Conservation (phyloP, 2,888 invertebrate species). For the Tubiluchus corallicola region DNA sequence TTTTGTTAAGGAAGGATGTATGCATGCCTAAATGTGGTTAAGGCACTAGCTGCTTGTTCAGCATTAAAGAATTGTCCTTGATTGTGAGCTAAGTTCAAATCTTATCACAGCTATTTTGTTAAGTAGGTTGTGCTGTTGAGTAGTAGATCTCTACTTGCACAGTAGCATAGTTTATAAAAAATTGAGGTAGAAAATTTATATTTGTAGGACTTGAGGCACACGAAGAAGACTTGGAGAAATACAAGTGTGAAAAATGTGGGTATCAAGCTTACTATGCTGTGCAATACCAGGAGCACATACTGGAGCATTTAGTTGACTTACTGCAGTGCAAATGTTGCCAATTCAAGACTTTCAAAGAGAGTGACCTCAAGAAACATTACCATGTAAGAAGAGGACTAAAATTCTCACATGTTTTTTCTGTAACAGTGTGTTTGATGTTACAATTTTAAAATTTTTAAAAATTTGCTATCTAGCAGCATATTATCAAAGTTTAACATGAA, state of each 20-base stretch:
- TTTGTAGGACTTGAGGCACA: slow-evolving; percentile 27
- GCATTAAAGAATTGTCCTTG: no score
- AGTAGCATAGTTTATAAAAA: no score
- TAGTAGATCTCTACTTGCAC: no score
- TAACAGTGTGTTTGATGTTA: neutral
- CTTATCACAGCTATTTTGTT: no score
- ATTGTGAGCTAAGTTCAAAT: no score
- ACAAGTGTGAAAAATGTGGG: slow-evolving; percentile 26
- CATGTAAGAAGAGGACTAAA: slow-evolving; percentile 18
- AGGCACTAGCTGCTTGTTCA: no score
- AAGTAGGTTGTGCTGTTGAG: no score
- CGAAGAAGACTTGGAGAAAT: slow-evolving; percentile 23
- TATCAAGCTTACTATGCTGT: slow-evolving; percentile 28
- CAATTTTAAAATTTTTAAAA: neutral
- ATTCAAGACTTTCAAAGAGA: slow-evolving; percentile 16
- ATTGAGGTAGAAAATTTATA: no score
- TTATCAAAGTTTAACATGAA: no score
- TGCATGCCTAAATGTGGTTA: no score
- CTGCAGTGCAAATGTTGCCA: slow-evolving; percentile 22
- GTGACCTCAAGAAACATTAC: slow-evolving; percentile 24
- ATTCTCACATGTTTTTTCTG: neutral
- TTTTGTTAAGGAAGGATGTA: no score
- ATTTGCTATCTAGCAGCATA: no score
- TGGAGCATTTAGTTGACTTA: slow-evolving; percentile 20
- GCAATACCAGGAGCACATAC: slow-evolving; percentile 27